Base-by-base conservation (phyloP, 2,888 invertebrate species). In the Siphonodentalium dalli region DNA sequence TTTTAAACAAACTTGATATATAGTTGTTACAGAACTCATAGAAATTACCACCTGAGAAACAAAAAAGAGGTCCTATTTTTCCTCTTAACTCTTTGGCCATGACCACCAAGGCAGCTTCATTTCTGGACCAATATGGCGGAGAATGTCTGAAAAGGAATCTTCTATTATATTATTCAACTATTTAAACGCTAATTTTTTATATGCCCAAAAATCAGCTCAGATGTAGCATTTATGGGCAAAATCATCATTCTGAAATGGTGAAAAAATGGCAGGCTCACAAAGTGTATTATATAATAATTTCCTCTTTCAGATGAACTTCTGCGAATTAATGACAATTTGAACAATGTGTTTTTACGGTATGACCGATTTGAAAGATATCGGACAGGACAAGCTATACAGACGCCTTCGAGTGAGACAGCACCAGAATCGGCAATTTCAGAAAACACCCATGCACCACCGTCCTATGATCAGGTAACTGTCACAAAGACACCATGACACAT, bases 241-340 rank as follows among this genome's bases (percentile, higher is more conserved):
- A 29, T 13, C 13, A 9, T 11, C 9, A 29, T 13, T 29, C 9
- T 9, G 9, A 29, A 29, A 29, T 9, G 9, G 9, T 29, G 9
- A 11, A 29, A 9, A 11, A 9, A 29, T 11, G 9, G 31, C 31
- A 29, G 9, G 31, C 13, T 29, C 13, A 11, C 35, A 8, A 2
- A 23, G 23, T 21, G 6, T 29, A 24, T 48, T 40, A 6, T 20
- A 18, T 49, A n/a, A 15, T 28, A 8, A 27, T 3, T 50, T 40
- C 55, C 29, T 46, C 27, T 66, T 69, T 28, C 71, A 85, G 95
- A 91, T 46, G 95, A 97, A 75, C 85, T 99, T 66, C 86, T 99
- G 66, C 87, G 92, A 69, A 88, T 94, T 61, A 99, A 99, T 83
- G 98, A 99, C 83, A 91, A 94, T 73, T 86, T 99, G 76, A 97